A percentile compares a stretch with the other conserved stretches of the same genome.
Conservation (phyloP, 2,888 invertebrate species). For the Nymphalis polychloros region DNA sequence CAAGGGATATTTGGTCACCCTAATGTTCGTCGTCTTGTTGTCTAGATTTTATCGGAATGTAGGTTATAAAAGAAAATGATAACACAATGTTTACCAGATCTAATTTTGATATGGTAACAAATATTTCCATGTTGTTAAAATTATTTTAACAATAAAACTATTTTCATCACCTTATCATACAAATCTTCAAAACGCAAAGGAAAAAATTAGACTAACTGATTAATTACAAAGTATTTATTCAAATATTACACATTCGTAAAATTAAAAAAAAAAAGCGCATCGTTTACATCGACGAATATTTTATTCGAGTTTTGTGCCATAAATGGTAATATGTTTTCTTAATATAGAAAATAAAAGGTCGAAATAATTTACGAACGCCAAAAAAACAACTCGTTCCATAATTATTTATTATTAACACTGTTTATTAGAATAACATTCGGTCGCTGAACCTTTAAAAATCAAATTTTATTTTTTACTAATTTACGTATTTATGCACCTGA, state of each 20-base stretch:
- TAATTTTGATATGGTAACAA: constrained; percentile 20
- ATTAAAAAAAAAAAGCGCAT: too few relatives aligned
- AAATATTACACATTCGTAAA: too few relatives aligned
- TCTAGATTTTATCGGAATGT: constrained; percentile 38
- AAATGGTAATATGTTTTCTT: background rate
- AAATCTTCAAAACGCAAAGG: background rate
- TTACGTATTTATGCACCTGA: background rate
- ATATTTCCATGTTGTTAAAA: constrained; percentile 8
- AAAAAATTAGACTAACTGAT: background rate
- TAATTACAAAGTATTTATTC: background rate
- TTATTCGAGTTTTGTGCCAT: background rate
- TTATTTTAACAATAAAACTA: background rate
- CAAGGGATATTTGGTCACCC: constrained; percentile 12
- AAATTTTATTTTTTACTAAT: background rate
- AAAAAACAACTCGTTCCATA: background rate
- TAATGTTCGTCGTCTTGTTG: constrained; percentile 32
- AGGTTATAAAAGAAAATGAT: constrained; percentile 23
- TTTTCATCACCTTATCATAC: too few relatives aligned
- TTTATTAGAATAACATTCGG: constrained; percentile 7
- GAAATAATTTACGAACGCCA: background rate
- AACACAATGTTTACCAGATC: constrained; percentile 14
- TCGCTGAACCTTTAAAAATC: constrained; percentile 1
- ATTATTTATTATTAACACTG: background rate
- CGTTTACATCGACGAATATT: too few relatives aligned
- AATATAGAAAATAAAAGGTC: background rate